Base-by-base conservation (phyloP, 2,797 vertebrate genomes). In the Oryzias sinensis region DNA sequence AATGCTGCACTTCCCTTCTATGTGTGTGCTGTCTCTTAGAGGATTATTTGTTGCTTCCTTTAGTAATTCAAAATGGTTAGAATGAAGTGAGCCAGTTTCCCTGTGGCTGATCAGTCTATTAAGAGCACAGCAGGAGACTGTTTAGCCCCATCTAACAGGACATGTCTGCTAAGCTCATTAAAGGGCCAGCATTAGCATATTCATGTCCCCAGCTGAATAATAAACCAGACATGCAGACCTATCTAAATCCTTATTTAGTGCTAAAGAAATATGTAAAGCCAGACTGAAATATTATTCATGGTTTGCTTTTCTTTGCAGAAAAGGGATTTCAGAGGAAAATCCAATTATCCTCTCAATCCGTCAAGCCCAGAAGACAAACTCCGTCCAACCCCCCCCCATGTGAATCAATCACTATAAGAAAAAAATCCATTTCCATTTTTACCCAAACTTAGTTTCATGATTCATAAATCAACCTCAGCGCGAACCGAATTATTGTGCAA, bases 21-120 rank as follows among this genome's bases (percentile, higher is more conserved):
- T 13, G 2, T 41, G 0, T 1, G 44, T 5, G 22, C 24, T 33
- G 44, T 58, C 56, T 44, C 13, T 65, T 52, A 43, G 33, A 74
- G 70, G 80, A 79, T 63, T 56, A 85, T 87, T 72, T 62, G 53
- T 84, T 69, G 68, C 86, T 77, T 70, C 72, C 72, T 75, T 22
- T 58, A 66, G 76, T 70, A 57, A 64, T 84, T 77, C 56, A 62
- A 78, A 76, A 69, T 43, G 16, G 51, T 77, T 52, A 60, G 49
- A 63, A 62, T 72, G 70, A 76, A 80, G 54, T 66, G 66, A 77
- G 68, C 56, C 62, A 74, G 79, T 80, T 74, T 76, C 79, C 67
- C 66, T 72, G 80, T 73, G 85, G 85, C 73, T 80, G 81, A 87
- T 68, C 85, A 77, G 80, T 68, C 72, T 77, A 84, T 88, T 87